phyloP scores from a whole-genome alignment of 2,113 vertebrate species.

The Tragulus kanchil region DNA sequence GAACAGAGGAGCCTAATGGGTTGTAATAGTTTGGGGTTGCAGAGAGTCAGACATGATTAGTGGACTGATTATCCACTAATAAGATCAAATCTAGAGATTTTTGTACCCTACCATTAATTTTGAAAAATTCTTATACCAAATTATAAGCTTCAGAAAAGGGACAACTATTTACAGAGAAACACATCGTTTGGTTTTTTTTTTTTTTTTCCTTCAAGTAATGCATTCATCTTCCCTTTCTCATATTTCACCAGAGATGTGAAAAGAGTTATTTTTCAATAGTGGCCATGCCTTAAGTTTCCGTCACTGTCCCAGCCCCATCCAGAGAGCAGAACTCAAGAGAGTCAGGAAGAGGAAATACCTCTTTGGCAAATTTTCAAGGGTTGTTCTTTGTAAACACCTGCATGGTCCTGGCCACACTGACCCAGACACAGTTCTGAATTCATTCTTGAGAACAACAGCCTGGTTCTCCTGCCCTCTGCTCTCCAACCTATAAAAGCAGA shows the following conservation, averaged over 20 bases:
- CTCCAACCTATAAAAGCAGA: not conserved
- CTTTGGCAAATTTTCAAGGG: not conserved
- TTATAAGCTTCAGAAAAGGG: slow-evolving; percentile 33
- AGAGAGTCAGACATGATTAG: no score
- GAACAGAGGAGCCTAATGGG: no score
- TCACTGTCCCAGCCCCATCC: not conserved
- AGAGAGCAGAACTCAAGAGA: not conserved
- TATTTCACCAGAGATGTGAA: slow-evolving; percentile 16
- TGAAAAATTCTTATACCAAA: slow-evolving; percentile 2
- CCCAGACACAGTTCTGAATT: accelerated
- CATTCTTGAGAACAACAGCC: not conserved
- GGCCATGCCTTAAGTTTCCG: not conserved
- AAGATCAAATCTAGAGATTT: not conserved
- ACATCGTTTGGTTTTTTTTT: not conserved
- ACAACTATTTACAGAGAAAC: not conserved
- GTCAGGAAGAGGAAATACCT: not conserved
- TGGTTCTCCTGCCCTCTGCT: not conserved
- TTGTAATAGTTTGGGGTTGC: no score
- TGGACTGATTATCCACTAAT: not conserved
- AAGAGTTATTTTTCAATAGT: not conserved
- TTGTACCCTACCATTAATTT: not conserved
- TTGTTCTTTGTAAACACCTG: not conserved
- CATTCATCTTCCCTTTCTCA: slow-evolving; percentile 23
- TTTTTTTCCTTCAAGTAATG: not conserved
- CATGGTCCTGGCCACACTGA: accelerated